Percentiles rank a stretch among this genome's conserved stretches.
phyloP scores from a whole-genome alignment of 2,113 vertebrate genomes.

The Tympanuchus pallidicinctus region DNA sequence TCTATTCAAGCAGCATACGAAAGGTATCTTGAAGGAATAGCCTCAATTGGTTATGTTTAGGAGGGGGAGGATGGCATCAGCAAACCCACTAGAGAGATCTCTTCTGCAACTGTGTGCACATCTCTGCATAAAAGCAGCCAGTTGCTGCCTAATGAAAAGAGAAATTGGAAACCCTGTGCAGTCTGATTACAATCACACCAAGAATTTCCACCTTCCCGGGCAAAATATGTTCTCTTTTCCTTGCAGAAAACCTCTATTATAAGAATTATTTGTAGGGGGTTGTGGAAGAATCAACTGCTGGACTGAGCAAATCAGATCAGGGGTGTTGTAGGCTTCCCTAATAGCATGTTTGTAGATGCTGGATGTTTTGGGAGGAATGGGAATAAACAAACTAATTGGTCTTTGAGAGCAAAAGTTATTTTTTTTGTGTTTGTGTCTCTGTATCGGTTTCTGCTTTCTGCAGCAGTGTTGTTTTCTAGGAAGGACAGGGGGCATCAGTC shows the following conservation, averaged over 20 bases:
- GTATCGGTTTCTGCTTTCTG: neutral
- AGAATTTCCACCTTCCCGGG: neutral
- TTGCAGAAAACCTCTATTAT: neutral
- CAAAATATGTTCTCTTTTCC: neutral
- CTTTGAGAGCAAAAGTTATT: neutral
- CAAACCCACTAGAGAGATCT: conserved; percentile 8
- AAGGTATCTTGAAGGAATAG: conserved; percentile 8
- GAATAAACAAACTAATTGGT: neutral
- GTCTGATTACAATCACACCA: neutral
- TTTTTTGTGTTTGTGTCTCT: neutral
- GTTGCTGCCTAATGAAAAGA: conserved; percentile 17
- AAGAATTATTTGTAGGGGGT: neutral
- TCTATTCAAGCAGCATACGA: neutral
- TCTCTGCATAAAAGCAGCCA: neutral
- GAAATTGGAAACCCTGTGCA: neutral
- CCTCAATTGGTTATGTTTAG: conserved; percentile 17
- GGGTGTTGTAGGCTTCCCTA: neutral
- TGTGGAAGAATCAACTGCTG: neutral
- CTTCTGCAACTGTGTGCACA: neutral
- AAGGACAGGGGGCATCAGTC: rapidly evolving
- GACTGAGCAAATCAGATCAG: neutral
- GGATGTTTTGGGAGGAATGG: neutral
- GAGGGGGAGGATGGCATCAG: conserved; percentile 14
- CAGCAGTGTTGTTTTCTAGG: neutral
- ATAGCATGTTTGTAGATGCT: rapidly evolving